Evolutionary conservation across 2,113 vertebrate species (phyloP).

Genomic region (Tachysurus vachellii): DNA sequence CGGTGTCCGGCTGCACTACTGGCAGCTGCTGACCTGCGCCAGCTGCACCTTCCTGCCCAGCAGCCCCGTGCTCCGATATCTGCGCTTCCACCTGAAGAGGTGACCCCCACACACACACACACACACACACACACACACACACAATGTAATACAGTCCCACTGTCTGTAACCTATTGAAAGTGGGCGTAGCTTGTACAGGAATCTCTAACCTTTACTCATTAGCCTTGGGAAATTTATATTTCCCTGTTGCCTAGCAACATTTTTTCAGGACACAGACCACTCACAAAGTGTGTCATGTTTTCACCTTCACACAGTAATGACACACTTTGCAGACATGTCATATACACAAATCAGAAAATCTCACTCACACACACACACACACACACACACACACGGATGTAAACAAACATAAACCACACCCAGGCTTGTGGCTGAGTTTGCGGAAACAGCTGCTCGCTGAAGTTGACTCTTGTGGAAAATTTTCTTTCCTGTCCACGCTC

Average conservation of each 20-base stretch:
- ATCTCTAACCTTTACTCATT: not conserved
- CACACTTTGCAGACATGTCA: not conserved
- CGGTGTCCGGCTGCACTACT: constrained; percentile 85
- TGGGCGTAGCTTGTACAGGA: too few relatives aligned
- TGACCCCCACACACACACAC: constrained; percentile 62
- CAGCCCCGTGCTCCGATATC: constrained; percentile 80
- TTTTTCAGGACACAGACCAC: not conserved
- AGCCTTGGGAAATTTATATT: not conserved
- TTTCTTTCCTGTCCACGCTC: constrained; percentile 36
- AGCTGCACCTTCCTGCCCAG: constrained; percentile 95
- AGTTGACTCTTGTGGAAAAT: constrained; percentile 40
- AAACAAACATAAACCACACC: constrained; percentile 33
- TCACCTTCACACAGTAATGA: constrained; percentile 12
- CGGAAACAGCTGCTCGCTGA: constrained; percentile 38
- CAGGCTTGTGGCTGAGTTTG: constrained; percentile 37
- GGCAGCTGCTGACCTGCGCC: constrained; percentile 98
- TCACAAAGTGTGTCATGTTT: not conserved
- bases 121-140: constrained; percentile 16
- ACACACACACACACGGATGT: constrained; percentile 15
- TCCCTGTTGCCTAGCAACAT: not conserved
- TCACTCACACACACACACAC: not conserved
- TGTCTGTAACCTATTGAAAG: not conserved
- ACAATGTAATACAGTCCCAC: not conserved
- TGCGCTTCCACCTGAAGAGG: constrained; percentile 91
- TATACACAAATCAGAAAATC: not conserved